Evolutionary conservation across 2,888 invertebrate species (phyloP), one percentile per base, ranked within the genome.

Genomic region (Scaptomyza parva): DNA sequence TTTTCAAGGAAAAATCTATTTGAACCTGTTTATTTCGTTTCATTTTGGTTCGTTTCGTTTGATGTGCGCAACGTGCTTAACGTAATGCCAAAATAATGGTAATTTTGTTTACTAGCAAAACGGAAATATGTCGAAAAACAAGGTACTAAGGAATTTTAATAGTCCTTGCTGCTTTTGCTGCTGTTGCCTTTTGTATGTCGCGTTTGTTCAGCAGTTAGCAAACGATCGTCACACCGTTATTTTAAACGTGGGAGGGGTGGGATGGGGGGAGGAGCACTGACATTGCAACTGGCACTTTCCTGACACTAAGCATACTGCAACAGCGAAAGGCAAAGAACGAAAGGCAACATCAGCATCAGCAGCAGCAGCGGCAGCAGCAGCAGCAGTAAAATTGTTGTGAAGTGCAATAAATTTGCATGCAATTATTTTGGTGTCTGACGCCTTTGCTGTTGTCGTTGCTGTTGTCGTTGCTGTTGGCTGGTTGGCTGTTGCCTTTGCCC

Each of bases 381-480:
- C 44, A 48, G 18, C 57, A 18, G 33, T 51, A 65, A 67, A 64
- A 57, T 39, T 52, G 51, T 69, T 64, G 70, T 52, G 43, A 58
- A 52, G 24, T 51, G 67, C 73, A 77, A 69, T 72, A 77, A 65
- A 77, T 77, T 73, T 73, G 66, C 59, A 60, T 74, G 61, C 54
- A 66, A 71, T 71, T 72, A 70, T 72, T 59, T 70, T 47, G 69
- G 75, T 52, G 69, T 58, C 69, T 68, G 67, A 35, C 35, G 33
- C 39, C 52, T n/a, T 40, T 41, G 47, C 28, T 28, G 30, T 41
- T 33, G 43, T 14, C 7, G 37, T 45, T 37, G 35, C 3, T 2
- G 35, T 40, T 37, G 45, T 17, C 22, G 22, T 5, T 37, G 37
- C 37, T 3, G 1, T 40, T 41, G n/a, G n/a, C n/a, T n/a, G n/a